Conservation (phyloP, 2,113 vertebrate species). For the Synodontis membranacea region DNA sequence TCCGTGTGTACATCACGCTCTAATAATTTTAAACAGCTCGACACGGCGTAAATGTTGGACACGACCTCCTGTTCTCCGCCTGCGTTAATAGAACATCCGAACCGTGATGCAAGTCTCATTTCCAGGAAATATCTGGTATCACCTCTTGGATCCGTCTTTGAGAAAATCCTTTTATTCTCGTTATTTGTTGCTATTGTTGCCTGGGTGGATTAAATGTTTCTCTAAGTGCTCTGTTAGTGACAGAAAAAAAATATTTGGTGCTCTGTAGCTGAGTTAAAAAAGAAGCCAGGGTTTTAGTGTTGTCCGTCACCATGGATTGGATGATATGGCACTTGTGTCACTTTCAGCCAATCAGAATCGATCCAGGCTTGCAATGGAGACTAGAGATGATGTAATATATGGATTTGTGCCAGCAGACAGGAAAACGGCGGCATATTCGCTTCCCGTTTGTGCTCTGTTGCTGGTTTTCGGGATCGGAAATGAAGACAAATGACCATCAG, state of each 20-base stretch:
- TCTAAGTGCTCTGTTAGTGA: background rate
- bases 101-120: slow-evolving; percentile 6
- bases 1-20: slow-evolving; percentile 11
- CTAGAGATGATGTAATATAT: slow-evolving; percentile 42
- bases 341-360: slow-evolving; percentile 8
- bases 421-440: background rate
- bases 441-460: background rate
- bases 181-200: background rate
- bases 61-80: background rate
- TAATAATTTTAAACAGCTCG: background rate
- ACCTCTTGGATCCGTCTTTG: background rate
- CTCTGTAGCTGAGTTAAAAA: background rate
- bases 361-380: slow-evolving; percentile 16
- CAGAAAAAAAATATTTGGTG: background rate
- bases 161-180: background rate
- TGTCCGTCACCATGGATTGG: background rate
- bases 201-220: background rate
- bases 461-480: background rate
- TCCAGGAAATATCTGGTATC: slow-evolving; percentile 27
- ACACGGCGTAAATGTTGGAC: slow-evolving; percentile 9
- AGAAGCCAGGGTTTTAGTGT: background rate
- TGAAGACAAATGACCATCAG: background rate
- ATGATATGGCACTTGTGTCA: background rate
- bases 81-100: slow-evolving; percentile 19
- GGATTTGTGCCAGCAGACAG: slow-evolving; percentile 33